A percentile compares a stretch with the other conserved stretches of the same genome.
phyloP scores from a whole-genome alignment of 2,113 vertebrate species.

The Leucopternis melanops region DNA sequence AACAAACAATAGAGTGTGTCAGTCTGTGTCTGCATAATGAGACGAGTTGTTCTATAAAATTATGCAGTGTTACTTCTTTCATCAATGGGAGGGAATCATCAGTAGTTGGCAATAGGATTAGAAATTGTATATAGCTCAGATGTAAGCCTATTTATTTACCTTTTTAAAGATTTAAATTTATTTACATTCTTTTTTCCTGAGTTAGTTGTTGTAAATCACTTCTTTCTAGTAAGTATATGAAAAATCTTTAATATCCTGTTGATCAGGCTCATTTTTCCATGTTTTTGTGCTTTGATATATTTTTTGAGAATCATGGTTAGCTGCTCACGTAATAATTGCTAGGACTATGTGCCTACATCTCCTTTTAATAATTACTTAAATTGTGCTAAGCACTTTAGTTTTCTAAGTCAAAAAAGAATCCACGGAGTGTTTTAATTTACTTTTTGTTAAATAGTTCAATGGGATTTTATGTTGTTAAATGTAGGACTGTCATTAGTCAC shows the following conservation, averaged over 20 bases:
- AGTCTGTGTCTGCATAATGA: background rate
- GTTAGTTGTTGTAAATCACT: background rate
- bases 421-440: background rate
- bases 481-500: background rate
- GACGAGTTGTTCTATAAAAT: background rate
- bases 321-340: background rate
- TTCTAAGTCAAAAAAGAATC: background rate
- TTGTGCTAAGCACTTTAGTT: background rate
- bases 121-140: background rate
- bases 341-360: background rate
- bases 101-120: background rate
- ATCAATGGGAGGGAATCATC: background rate
- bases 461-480: background rate
- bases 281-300: background rate
- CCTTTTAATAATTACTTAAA: background rate
- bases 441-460: background rate
- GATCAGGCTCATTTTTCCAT: background rate
- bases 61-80: background rate
- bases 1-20: background rate
- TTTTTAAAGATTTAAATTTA: background rate
- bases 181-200: background rate
- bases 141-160: background rate
- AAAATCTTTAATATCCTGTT: background rate
- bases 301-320: background rate
- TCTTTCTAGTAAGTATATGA: background rate